phyloP scores from a whole-genome alignment of 2,888 invertebrate genomes.

The Xylota sylvarum region DNA sequence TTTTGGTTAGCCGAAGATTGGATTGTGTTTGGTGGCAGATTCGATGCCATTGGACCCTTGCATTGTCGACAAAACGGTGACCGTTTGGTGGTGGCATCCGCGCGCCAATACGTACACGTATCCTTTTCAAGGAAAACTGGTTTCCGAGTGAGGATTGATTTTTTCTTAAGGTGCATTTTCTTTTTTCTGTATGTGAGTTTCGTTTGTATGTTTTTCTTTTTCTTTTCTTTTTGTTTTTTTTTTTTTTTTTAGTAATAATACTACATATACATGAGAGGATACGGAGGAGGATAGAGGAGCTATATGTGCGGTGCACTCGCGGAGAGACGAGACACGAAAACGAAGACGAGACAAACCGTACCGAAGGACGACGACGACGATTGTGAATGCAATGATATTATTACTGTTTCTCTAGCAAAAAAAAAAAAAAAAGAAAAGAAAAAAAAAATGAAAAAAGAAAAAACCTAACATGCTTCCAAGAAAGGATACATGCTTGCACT shows the following conservation, averaged over 20 bases:
- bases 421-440: constrained; percentile 55
- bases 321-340: constrained; percentile 67
- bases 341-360: constrained; percentile 76
- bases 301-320: constrained; percentile 70
- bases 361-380: constrained; percentile 77
- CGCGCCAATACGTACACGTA: constrained; percentile 77
- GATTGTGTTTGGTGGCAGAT: constrained; percentile 30
- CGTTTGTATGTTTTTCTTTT: constrained; percentile 71
- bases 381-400: constrained; percentile 78
- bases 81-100: constrained; percentile 65
- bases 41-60: constrained; percentile 62
- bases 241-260: constrained; percentile 75
- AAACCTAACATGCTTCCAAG: constrained; percentile 80
- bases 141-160: constrained; percentile 81
- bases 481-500: constrained; percentile 78
- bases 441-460: constrained; percentile 37
- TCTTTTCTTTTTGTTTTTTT: constrained; percentile 64
- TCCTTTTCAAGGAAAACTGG: constrained; percentile 76
- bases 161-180: constrained; percentile 81
- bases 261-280: constrained; percentile 65
- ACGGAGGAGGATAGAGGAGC: constrained; percentile 33
- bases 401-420: constrained; percentile 76
- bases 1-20: constrained; percentile 42
- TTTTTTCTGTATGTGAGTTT: constrained; percentile 74
- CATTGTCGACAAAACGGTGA: constrained; percentile 64